phyloP scores from a whole-genome alignment of 1,140 invertebrate species.

The Orius insidiosus region DNA sequence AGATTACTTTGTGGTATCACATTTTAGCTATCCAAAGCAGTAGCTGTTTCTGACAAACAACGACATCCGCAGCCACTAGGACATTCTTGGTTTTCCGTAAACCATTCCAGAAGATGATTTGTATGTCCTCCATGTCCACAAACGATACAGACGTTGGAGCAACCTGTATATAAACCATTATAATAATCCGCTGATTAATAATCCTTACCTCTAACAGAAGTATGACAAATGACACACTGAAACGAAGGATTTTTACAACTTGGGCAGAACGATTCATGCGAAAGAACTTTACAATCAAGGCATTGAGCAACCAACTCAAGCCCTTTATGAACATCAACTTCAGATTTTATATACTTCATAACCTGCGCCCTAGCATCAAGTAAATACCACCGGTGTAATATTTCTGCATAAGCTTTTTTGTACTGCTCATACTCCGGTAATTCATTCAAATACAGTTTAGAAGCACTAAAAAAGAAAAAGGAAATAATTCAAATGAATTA shows the following conservation, averaged over 20 bases:
- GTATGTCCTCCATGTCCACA: constrained; percentile 88
- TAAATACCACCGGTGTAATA: constrained; percentile 67
- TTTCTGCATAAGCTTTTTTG: constrained; percentile 74
- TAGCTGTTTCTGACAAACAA: constrained; percentile 48
- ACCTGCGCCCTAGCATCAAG: constrained; percentile 67
- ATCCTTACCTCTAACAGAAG: constrained; percentile 56
- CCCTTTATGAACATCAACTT: constrained; percentile 37
- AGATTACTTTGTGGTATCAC: too few relatives aligned
- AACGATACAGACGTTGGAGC: constrained; percentile 59
- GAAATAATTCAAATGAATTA: constrained; percentile 5
- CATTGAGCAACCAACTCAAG: constrained; percentile 65
- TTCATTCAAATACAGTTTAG: constrained; percentile 34
- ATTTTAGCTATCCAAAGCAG: constrained; percentile 12
- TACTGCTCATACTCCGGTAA: constrained; percentile 62
- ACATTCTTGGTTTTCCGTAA: constrained; percentile 42
- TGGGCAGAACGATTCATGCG: constrained; percentile 39
- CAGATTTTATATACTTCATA: constrained; percentile 52
- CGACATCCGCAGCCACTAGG: constrained; percentile 76
- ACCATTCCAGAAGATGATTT: constrained; percentile 65
- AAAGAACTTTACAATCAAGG: constrained; percentile 38
- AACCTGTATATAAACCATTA: constrained; percentile 27
- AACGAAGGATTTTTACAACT: constrained; percentile 52
- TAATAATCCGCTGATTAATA: not conserved
- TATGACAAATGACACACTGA: constrained; percentile 66
- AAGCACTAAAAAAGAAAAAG: constrained; percentile 14